Percentiles rank a stretch among this genome's conserved stretches.
Conservation (phyloP, 2,113 vertebrate species). For the Tragelaphus strepsiceros region DNA sequence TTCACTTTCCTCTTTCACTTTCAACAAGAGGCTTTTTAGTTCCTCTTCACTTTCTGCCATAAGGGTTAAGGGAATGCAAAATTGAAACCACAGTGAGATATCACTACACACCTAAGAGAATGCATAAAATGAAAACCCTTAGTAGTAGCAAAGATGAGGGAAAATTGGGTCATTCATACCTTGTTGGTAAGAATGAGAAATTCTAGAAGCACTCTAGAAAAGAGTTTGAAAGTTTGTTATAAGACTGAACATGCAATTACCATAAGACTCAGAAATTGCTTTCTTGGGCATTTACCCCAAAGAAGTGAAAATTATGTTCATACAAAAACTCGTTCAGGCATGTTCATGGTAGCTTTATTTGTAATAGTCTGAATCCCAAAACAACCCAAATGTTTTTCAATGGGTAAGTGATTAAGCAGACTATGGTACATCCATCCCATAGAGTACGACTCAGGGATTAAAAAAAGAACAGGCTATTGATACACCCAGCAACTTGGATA, state of each 20-base stretch:
- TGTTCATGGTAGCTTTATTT: not conserved
- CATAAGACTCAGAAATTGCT: not conserved
- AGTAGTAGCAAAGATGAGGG: not conserved
- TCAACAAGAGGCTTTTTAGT: no score
- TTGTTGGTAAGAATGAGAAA: not conserved
- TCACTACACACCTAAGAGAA: not conserved
- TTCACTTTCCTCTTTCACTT: no score
- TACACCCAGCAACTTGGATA: not conserved
- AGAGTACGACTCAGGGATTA: not conserved
- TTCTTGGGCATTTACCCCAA: not conserved
- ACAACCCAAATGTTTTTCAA: not conserved
- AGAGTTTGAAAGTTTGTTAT: not conserved
- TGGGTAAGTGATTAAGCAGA: not conserved
- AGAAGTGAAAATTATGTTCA: not conserved
- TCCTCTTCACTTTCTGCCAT: no score
- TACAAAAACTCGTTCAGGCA: not conserved
- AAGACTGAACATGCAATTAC: not conserved
- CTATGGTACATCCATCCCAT: not conserved
- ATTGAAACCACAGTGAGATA: not conserved
- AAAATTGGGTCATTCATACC: not conserved
- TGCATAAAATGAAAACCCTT: not conserved
- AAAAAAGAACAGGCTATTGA: not conserved
- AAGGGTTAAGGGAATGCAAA: not conserved
- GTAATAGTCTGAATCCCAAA: not conserved
- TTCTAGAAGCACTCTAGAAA: not conserved